A percentile compares a stretch with the other conserved stretches of the same genome.
Conservation (phyloP, 2,888 invertebrate genomes). For the Morpho deidamia region DNA sequence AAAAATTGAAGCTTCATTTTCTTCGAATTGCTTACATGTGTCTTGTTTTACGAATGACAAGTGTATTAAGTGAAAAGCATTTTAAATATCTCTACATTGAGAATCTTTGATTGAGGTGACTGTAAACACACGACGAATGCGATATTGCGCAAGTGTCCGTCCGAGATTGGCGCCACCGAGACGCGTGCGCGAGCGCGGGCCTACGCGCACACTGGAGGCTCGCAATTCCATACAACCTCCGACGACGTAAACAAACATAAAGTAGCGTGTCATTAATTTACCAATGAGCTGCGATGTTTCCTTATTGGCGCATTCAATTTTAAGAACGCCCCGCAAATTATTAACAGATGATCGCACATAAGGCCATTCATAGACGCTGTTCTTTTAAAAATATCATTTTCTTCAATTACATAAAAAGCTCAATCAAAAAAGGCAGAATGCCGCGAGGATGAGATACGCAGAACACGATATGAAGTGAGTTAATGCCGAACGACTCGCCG, state of each 20-base stretch:
- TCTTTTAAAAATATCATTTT: conserved; percentile 10
- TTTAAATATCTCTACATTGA: conserved; percentile 42
- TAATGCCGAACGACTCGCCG: conserved; percentile 54
- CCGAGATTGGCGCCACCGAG: conserved; percentile 68
- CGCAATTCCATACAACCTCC: conserved; percentile 76
- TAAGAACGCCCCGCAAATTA: conserved; percentile 15
- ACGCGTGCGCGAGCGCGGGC: conserved; percentile 75
- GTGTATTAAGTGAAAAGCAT: conserved; percentile 47
- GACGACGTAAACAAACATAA: conserved; percentile 71
- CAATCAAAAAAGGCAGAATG: conserved; percentile 30
- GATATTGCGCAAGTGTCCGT: conserved; percentile 61
- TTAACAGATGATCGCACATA: background rate
- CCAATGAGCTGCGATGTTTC: conserved; percentile 20
- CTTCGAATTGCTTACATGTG: conserved; percentile 25
- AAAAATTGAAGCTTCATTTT: conserved; percentile 63
- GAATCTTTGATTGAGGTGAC: conserved; percentile 47
- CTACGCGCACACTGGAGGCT: conserved; percentile 72
- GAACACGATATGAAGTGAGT: conserved; percentile 52
- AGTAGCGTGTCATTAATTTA: conserved; percentile 46
- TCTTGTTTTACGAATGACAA: conserved; percentile 37
- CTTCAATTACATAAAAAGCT: no score
- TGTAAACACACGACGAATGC: conserved; percentile 50
- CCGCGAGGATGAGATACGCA: conserved; percentile 40
- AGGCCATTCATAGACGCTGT: background rate
- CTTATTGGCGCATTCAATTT: conserved; percentile 20